These are phyloP conservation scores for Rana temporaria DNA, from an alignment of 2,113 vertebrate species.

Conservation along the genomic window DNA sequence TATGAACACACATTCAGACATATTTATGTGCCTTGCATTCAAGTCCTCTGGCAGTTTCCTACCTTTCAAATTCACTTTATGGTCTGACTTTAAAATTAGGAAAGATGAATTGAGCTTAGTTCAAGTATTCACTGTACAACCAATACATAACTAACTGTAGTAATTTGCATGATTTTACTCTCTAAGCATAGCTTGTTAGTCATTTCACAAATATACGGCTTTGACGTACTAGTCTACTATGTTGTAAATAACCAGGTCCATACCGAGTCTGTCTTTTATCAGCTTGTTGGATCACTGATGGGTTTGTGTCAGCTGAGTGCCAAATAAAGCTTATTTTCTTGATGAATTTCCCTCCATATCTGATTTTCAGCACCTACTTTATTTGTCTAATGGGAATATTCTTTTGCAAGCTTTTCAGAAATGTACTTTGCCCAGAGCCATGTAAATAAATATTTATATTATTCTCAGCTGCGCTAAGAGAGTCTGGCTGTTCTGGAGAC, in stretches of 20 bases:
- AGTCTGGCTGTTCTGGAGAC: conserved; percentile 29
- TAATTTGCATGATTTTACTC: conserved; percentile 6
- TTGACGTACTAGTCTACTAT: conserved; percentile 24
- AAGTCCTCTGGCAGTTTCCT: no score
- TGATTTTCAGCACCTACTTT: conserved; percentile 32
- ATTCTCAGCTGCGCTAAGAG: conserved; percentile 23
- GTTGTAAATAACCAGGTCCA: conserved; percentile 20
- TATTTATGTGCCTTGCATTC: no score
- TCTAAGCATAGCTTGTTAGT: conserved; percentile 7
- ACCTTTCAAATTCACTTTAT: no score
- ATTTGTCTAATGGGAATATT: conserved; percentile 46
- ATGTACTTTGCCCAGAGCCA: conserved; percentile 26
- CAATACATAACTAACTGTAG: background rate
- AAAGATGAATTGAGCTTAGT: background rate
- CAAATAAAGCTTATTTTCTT: conserved; percentile 40
- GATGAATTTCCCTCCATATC: conserved; percentile 20
- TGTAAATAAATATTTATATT: conserved; percentile 51
- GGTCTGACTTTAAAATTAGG: no score
- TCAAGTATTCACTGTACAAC: background rate
- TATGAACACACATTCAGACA: no score
- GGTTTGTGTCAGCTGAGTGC: conserved; percentile 30
- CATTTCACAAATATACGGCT: conserved; percentile 18
- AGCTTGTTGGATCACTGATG: conserved; percentile 33
- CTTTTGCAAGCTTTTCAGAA: conserved; percentile 36
- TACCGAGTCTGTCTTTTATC: conserved; percentile 18